Percentiles rank a stretch among this genome's conserved stretches.
Evolutionary conservation across 2,888 invertebrate species (phyloP).

Genomic region (Molanna angustata): DNA sequence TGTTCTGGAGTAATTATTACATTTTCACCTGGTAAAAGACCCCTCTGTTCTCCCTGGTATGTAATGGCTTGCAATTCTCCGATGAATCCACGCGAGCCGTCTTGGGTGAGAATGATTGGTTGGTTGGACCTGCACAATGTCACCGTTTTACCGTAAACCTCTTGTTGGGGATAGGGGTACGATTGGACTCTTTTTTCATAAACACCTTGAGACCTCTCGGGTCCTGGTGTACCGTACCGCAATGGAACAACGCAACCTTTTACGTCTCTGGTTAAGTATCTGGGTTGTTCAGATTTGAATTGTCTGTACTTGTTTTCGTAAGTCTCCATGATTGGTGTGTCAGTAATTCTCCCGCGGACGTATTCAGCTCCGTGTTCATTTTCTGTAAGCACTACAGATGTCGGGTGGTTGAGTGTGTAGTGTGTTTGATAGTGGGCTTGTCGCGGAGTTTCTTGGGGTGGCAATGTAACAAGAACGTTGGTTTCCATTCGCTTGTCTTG

Average conservation of each 20-base stretch:
- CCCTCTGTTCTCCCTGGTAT: constrained; percentile 28
- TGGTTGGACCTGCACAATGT: constrained; percentile 18
- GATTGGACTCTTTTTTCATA: constrained; percentile 24
- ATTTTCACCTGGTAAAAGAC: constrained; percentile 16
- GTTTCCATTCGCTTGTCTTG: constrained; percentile 38
- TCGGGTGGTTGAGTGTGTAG: neutral
- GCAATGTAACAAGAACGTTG: constrained; percentile 38
- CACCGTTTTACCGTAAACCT: constrained; percentile 14
- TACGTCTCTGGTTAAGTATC: constrained; percentile 17
- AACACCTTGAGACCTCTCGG: constrained; percentile 38
- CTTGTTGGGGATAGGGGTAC: constrained; percentile 23
- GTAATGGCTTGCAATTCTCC: constrained; percentile 29
- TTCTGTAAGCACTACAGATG: constrained; percentile 16
- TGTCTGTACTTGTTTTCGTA: constrained; percentile 3
- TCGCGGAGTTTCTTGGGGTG: constrained; percentile 33
- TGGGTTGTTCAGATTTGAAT: constrained; percentile 4
- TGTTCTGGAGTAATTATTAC: constrained; percentile 28
- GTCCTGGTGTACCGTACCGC: constrained; percentile 39
- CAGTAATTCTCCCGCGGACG: constrained; percentile 8
- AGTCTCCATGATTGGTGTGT: constrained; percentile 1
- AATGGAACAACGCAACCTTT: constrained; percentile 10
- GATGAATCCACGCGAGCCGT: constrained; percentile 19
- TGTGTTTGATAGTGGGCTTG: constrained; percentile 31
- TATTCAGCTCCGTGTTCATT: constrained; percentile 17
- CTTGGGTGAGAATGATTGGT: constrained; percentile 26